These are phyloP conservation scores for Melangyna quadrimaculata DNA, from an alignment of 2,888 invertebrate species.

Conservation along the genomic window DNA sequence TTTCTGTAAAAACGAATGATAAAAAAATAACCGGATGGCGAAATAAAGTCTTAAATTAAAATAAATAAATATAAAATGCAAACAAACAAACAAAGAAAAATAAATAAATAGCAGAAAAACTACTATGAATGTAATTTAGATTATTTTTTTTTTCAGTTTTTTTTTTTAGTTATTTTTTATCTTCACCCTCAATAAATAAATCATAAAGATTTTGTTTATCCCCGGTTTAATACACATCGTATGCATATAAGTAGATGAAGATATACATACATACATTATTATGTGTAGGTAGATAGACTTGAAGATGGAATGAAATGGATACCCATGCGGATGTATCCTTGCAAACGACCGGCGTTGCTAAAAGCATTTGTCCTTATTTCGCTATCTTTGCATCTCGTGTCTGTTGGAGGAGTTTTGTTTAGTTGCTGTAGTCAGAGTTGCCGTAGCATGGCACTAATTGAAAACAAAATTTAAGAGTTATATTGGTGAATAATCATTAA, in stretches of 20 bases:
- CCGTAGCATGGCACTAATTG: not conserved
- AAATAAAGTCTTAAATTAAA: slow-evolving; percentile 25
- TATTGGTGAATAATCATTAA: too few relatives aligned
- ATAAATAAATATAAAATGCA: slow-evolving; percentile 38
- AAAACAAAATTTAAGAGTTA: not conserved
- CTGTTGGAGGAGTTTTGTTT: not conserved
- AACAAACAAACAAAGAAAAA: not conserved
- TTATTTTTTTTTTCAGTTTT: not conserved
- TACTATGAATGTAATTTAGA: slow-evolving; percentile 48
- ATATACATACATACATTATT: not conserved
- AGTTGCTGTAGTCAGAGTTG: too few relatives aligned
- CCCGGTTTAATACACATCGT: slow-evolving; percentile 1
- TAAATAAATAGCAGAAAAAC: slow-evolving; percentile 15
- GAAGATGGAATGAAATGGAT: not conserved
- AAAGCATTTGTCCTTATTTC: not conserved
- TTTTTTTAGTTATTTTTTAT: not conserved
- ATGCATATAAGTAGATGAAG: not conserved
- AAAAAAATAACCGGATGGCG: not conserved
- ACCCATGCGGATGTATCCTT: not conserved
- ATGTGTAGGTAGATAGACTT: not conserved
- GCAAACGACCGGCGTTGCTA: not conserved
- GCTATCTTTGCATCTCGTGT: not conserved
- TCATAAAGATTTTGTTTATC: slow-evolving; percentile 42
- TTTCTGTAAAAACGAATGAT: not conserved
- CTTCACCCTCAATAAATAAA: slow-evolving; percentile 50